A percentile compares a stretch with the other conserved stretches of the same genome.
phyloP scores from a whole-genome alignment of 2,113 vertebrate genomes.

The Oryctolagus cuniculus region DNA sequence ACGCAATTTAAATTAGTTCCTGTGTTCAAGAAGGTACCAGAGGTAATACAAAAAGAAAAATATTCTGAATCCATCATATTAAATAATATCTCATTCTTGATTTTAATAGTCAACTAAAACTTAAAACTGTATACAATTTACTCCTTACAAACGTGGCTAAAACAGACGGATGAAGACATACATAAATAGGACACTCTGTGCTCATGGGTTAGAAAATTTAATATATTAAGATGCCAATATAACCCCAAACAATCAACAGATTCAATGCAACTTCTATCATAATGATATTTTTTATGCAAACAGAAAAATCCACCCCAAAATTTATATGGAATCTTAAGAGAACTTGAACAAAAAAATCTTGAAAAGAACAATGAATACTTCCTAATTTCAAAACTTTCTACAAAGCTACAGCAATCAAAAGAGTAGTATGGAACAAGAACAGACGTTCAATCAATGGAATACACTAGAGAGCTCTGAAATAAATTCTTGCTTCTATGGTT shows the following conservation, averaged over 20 bases:
- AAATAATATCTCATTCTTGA: conserved; percentile 50
- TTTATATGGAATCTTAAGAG: neutral
- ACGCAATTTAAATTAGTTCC: conserved; percentile 18
- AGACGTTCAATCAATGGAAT: neutral
- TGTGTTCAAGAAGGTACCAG: neutral
- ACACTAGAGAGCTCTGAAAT: neutral
- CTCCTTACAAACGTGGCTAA: neutral
- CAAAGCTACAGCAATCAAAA: neutral
- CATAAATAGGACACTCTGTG: neutral
- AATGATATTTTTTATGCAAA: neutral
- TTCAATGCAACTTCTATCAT: neutral
- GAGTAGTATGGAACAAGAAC: neutral
- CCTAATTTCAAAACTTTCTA: conserved; percentile 43
- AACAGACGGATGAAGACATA: conserved; percentile 22
- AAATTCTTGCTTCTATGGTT: neutral
- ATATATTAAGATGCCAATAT: neutral
- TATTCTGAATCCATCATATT: neutral
- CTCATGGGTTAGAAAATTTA: neutral
- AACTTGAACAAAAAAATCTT: neutral
- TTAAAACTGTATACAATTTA: conserved; percentile 53
- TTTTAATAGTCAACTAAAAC: conserved; percentile 47
- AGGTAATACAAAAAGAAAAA: conserved; percentile 34
- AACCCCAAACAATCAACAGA: neutral
- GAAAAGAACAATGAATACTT: conserved; percentile 30
- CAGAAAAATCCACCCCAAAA: conserved; percentile 34